A percentile compares a stretch with the other conserved stretches of the same genome.
phyloP scores from a whole-genome alignment of 2,797 vertebrate genomes.

The Phoeniculus purpureus region DNA sequence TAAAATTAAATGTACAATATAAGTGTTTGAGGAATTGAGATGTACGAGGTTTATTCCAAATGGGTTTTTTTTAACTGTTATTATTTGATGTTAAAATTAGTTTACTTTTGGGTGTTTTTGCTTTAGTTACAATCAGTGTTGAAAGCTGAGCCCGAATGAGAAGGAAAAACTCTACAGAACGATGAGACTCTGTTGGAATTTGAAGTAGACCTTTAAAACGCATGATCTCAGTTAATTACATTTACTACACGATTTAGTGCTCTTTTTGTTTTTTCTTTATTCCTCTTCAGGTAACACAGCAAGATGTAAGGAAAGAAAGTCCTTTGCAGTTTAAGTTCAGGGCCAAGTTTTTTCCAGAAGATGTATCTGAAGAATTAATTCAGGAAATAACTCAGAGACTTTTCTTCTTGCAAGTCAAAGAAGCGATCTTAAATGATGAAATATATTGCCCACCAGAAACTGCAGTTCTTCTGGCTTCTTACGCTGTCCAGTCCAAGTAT shows the following conservation, averaged over 20 bases:
- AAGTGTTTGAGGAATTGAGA: not conserved
- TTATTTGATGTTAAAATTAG: not conserved
- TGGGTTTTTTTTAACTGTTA: not conserved
- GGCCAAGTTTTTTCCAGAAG: constrained; percentile 97
- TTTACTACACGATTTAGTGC: not conserved
- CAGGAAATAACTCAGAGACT: constrained; percentile 97
- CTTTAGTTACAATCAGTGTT: not conserved
- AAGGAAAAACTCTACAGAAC: not conserved
- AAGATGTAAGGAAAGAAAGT: constrained; percentile 97
- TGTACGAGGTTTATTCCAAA: not conserved
- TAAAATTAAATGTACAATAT: not conserved
- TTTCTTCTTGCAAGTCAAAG: constrained; percentile 98
- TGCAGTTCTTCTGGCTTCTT: constrained; percentile 93
- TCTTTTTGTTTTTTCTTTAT: not conserved
- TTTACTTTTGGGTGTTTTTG: not conserved
- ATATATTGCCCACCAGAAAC: constrained; percentile 98
- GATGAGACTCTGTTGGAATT: not conserved
- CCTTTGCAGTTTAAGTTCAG: constrained; percentile 97
- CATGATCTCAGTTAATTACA: not conserved
- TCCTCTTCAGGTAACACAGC: constrained; percentile 89
- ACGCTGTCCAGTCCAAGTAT: constrained; percentile 95
- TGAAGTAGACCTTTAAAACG: not conserved
- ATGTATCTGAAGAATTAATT: constrained; percentile 94
- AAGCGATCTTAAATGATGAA: constrained; percentile 96
- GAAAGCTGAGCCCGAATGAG: not conserved